Conservation (phyloP, 2,113 vertebrate species). For the Desmodus rotundus region DNA sequence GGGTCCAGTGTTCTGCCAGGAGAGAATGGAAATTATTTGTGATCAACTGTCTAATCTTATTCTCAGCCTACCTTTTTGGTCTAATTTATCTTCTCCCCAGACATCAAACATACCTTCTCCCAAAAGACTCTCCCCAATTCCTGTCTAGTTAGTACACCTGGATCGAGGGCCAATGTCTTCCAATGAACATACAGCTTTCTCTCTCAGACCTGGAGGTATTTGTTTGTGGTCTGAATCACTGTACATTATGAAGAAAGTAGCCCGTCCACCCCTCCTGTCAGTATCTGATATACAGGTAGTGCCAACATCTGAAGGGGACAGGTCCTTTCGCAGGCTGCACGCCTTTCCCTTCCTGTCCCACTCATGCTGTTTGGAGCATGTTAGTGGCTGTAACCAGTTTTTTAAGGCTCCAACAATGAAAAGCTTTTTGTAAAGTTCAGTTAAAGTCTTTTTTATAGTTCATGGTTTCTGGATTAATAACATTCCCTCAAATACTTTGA, state of each 20-base stretch:
- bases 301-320: neutral
- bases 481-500: neutral
- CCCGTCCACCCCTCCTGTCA: neutral
- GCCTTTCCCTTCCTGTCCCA: neutral
- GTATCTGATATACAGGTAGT: neutral
- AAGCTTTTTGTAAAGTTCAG: neutral
- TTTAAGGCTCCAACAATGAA: neutral
- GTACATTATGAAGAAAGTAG: neutral
- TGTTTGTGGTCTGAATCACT: neutral
- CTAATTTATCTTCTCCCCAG: neutral
- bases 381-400: neutral
- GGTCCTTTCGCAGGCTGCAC: neutral
- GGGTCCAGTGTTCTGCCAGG: neutral
- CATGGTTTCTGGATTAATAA: neutral
- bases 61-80: neutral
- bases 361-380: neutral
- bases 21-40: neutral
- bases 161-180: neutral
- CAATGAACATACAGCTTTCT: neutral
- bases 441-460: neutral
- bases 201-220: neutral
- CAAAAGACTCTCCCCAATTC: neutral
- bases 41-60: neutral
- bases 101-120: neutral
- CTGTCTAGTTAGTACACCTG: neutral